These are phyloP conservation scores for Omphaloscelis lunosa DNA, from an alignment of 2,888 invertebrate species.

Conservation along the genomic window DNA sequence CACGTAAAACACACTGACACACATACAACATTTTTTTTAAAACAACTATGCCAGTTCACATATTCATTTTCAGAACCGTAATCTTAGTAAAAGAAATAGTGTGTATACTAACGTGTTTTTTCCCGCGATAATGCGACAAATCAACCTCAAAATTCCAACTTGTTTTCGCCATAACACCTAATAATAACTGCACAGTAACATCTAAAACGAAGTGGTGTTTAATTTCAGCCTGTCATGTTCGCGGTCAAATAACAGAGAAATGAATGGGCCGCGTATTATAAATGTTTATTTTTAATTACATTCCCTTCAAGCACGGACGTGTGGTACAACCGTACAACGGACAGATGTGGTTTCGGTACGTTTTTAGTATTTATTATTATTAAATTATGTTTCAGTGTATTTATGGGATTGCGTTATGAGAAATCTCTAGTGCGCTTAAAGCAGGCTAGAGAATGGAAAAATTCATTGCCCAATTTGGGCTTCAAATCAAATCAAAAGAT, in stretches of 20 bases:
- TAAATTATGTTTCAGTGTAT: background rate
- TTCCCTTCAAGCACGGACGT: slow-evolving; percentile 62
- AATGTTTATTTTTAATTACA: slow-evolving; percentile 71
- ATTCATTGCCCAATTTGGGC: background rate
- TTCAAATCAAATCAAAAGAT: too few relatives aligned
- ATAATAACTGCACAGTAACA: slow-evolving; percentile 34
- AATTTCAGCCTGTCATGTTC: slow-evolving; percentile 51
- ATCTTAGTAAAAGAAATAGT: background rate
- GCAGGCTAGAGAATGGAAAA: background rate
- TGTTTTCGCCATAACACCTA: slow-evolving; percentile 8
- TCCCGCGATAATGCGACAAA: too few relatives aligned
- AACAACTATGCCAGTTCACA: too few relatives aligned
- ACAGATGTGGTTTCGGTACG: slow-evolving; percentile 43
- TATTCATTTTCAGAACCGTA: background rate
- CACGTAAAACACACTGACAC: background rate
- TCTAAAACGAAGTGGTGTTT: slow-evolving; percentile 51
- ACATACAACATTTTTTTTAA: background rate
- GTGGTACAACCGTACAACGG: slow-evolving; percentile 37
- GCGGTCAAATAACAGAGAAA: slow-evolving; percentile 57
- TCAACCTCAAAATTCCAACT: background rate
- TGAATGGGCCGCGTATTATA: slow-evolving; percentile 62
- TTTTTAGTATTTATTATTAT: slow-evolving; percentile 40
- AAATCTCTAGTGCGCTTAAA: background rate
- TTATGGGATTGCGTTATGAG: background rate
- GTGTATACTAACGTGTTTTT: background rate